These are phyloP conservation scores for Mormyrus hasselquistii DNA, from an alignment of 2,797 vertebrate genomes.

Conservation along the genomic window DNA sequence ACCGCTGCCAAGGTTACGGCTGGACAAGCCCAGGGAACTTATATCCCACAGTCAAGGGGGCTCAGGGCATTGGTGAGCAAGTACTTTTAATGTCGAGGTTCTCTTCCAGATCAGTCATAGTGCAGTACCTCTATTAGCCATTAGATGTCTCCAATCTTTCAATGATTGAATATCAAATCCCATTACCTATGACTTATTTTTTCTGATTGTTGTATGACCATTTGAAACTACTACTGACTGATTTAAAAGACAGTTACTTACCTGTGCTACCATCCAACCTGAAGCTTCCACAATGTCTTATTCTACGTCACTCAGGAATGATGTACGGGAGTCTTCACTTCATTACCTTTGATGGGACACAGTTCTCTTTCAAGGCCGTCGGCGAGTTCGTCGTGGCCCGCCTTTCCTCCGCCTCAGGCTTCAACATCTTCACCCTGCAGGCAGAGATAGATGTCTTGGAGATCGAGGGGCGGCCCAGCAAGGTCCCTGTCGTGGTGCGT, in stretches of 20 bases:
- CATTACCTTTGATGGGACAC: conserved; percentile 66
- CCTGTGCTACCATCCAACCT: not conserved
- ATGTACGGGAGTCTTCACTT: conserved; percentile 71
- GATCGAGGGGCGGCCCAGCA: conserved; percentile 38
- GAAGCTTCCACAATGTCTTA: not conserved
- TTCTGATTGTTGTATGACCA: not conserved
- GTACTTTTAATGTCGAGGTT: not conserved
- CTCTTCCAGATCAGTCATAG: not conserved
- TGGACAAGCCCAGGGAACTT: conserved; percentile 38
- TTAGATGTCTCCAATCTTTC: not conserved
- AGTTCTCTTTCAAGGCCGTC: conserved; percentile 67
- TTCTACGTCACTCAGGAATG: conserved; percentile 49
- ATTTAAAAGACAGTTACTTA: not conserved
- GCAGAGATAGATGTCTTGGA: conserved; percentile 56
- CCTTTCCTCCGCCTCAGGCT: conserved; percentile 64
- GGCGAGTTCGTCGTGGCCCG: conserved; percentile 71
- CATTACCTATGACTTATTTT: not conserved
- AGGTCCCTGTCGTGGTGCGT: conserved; percentile 59
- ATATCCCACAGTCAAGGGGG: conserved; percentile 34
- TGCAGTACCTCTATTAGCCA: conserved; percentile 2
- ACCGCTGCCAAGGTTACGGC: conserved; percentile 63
- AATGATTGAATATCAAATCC: not conserved
- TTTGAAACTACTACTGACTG: not conserved
- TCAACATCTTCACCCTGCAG: conserved; percentile 76
- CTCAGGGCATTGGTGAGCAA: conserved; percentile 63